These are phyloP conservation scores for Holothuria leucospilota DNA, from an alignment of 53 echinoderm and acorn worm species.

Conservation along the genomic window DNA sequence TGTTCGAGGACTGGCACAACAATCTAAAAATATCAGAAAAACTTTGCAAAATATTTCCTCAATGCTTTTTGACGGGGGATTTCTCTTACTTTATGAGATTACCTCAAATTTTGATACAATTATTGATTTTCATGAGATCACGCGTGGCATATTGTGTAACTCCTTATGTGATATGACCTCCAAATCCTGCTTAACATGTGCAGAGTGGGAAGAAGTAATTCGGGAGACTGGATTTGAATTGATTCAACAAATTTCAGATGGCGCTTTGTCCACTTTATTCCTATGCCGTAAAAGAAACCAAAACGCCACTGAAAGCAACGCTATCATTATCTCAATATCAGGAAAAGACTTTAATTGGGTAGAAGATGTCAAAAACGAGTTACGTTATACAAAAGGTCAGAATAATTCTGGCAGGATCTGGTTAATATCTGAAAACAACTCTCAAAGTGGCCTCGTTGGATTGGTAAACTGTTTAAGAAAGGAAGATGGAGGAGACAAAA, in stretches of 20 bases:
- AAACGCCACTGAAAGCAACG: neutral
- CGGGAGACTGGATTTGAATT: neutral
- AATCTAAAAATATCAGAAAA: neutral
- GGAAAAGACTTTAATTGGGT: neutral
- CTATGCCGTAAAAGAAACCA: conserved; percentile 11
- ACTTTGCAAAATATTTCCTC: neutral
- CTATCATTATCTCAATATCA: too few relatives aligned
- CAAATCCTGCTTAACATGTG: neutral
- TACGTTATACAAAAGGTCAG: too few relatives aligned
- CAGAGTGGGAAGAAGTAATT: neutral
- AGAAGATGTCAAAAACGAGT: neutral
- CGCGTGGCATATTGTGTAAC: neutral
- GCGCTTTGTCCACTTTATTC: neutral
- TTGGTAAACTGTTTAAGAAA: neutral
- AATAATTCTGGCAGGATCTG: conserved; percentile 9
- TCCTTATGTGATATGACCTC: neutral
- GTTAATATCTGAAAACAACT: neutral
- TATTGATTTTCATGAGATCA: too few relatives aligned
- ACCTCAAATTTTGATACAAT: neutral
- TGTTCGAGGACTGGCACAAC: neutral
- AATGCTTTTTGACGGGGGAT: neutral
- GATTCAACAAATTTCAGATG: neutral
- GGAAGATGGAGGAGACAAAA: neutral
- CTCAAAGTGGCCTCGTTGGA: neutral
- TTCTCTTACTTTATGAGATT: neutral